Evolutionary conservation across 1,140 invertebrate species (phyloP), one percentile per base, ranked within the genome.

Genomic region (Lucilia cuprina): DNA sequence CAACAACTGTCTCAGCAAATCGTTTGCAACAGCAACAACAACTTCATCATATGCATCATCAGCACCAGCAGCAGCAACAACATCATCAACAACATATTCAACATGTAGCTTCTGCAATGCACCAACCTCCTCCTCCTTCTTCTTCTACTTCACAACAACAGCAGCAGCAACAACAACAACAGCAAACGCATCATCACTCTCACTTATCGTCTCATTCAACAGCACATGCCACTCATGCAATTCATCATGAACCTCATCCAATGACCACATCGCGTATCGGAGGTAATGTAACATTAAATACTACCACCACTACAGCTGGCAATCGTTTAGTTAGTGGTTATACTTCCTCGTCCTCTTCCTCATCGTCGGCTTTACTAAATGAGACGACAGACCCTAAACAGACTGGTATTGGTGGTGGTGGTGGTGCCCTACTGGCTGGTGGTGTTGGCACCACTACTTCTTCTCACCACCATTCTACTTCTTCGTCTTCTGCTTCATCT

Each of bases 301-400:
- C 55, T n/a, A 83, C 77, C 70, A 65, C 49, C 21, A 47, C 77
- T n/a, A n/a, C n/a, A 21, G 87, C 87, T 86, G 88, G 88, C 89
- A 85, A 70, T 70, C 65, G 65, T 70, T 21, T 70, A 70, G 65
- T n/a, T 70, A 19, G 65, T 70, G 19, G 21, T 21, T 85, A 86
- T 34, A 77, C 84, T n/a, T 83, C 84, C 84, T 86, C 83, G 84
- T 80, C 77, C 41, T 80, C 77, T 25, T 2, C 41, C 12, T 21
- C 77, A 10, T 49, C 41, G n/a, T 49, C 65, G 19, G 65, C 41
- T n/a, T 41, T 78, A 49, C 5, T 49, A 25, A 80, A 80, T 12
- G 77, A 80, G 19, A 19, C n/a, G 41, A n/a, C n/a, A n/a, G 41
- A 47, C 5, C n/a, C 10, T 49, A 74, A 21, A 41, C 14, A 84